Evolutionary conservation across 2,888 invertebrate genomes (phyloP).

Genomic region (Parasteatoda lunata): DNA sequence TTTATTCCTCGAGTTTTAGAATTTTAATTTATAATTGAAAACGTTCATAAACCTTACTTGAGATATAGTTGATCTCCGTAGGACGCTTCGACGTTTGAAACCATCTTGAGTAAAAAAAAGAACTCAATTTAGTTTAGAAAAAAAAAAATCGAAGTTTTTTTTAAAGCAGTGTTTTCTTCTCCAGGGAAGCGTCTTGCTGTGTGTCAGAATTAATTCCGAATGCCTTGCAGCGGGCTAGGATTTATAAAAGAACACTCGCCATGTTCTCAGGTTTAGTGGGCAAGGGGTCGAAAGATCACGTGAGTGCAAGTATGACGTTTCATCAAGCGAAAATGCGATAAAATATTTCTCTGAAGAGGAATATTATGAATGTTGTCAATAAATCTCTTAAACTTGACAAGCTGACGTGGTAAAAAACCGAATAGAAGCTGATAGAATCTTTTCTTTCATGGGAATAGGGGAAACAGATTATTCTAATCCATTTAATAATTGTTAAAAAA

Average conservation of each 20-base stretch:
- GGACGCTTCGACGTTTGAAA: slow-evolving; percentile 30
- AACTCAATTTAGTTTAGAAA: neutral
- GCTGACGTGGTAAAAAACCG: too few species aligned
- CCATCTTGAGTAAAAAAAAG: slow-evolving; percentile 17
- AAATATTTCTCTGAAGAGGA: neutral
- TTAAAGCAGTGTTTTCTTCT: too few species aligned
- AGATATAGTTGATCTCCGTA: slow-evolving; percentile 40
- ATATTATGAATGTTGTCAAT: neutral
- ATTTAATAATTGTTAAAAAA: neutral
- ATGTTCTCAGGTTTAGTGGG: neutral
- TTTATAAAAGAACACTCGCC: neutral
- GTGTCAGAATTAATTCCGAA: neutral
- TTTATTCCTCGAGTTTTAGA: too few species aligned
- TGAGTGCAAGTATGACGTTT: neutral
- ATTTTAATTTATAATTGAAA: neutral
- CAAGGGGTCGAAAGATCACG: neutral
- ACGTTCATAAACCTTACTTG: slow-evolving; percentile 24
- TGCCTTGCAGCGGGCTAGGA: too few species aligned
- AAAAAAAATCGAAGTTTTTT: too few species aligned
- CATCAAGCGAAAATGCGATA: neutral
- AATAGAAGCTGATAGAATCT: too few species aligned
- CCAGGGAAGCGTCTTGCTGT: too few species aligned
- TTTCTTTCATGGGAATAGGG: neutral
- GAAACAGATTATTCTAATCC: neutral
- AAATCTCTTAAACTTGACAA: neutral